A percentile compares a stretch with the other conserved stretches of the same genome.
Evolutionary conservation across 1,140 invertebrate species (phyloP).

Genomic region (Carposina sasakii): DNA sequence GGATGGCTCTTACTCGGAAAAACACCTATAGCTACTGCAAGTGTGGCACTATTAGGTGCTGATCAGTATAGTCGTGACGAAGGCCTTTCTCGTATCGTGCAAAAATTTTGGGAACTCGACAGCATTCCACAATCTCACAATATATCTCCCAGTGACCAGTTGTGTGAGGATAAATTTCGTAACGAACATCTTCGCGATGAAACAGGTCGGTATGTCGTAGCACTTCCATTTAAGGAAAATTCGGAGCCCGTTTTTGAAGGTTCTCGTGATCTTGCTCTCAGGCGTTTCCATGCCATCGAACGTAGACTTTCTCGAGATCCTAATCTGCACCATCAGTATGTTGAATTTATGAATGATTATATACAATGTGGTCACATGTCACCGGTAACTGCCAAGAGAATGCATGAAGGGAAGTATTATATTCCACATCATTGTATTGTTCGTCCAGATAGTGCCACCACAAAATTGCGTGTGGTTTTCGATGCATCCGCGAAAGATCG

Average conservation of each 20-base stretch:
- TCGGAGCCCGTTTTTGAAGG: constrained; percentile 12
- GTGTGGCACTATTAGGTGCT: too few relatives aligned
- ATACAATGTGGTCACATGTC: constrained; percentile 19
- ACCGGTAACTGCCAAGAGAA: constrained; percentile 6
- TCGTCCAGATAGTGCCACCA: constrained; percentile 33
- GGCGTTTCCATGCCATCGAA: constrained; percentile 21
- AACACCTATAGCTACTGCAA: too few relatives aligned
- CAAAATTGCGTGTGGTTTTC: constrained; percentile 46
- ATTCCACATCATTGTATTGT: constrained; percentile 63
- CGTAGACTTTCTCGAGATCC: constrained; percentile 13
- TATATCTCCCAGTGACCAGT: constrained; percentile 7
- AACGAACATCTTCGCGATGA: constrained; percentile 6
- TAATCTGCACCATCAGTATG: constrained; percentile 13
- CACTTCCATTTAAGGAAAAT: constrained; percentile 17
- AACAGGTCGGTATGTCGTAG: constrained; percentile 15
- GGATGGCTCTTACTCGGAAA: too few relatives aligned
- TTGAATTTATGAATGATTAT: constrained; percentile 25
- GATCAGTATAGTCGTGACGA: too few relatives aligned
- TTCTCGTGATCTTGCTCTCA: constrained; percentile 22
- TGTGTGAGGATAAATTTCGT: constrained; percentile 13
- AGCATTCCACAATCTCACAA: background rate
- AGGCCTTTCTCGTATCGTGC: too few relatives aligned
- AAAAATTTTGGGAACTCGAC: constrained; percentile 17
- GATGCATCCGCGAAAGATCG: constrained; percentile 22
- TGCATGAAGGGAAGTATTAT: constrained; percentile 31